Conservation (phyloP, 1,140 invertebrate species). For the Acyrthosiphon pisum region DNA sequence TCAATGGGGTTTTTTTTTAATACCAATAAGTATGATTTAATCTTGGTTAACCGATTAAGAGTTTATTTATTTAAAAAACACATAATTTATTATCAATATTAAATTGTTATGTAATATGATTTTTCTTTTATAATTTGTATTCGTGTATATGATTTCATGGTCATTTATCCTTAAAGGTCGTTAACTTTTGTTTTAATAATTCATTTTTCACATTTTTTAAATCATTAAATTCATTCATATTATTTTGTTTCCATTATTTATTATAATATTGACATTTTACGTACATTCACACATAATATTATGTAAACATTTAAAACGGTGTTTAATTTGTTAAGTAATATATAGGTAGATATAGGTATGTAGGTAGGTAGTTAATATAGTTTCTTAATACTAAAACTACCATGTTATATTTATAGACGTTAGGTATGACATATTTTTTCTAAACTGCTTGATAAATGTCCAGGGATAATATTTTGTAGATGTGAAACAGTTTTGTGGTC, state of each 20-base stretch:
- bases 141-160: neutral
- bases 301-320: neutral
- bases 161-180: neutral
- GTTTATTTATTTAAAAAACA: neutral
- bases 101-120: neutral
- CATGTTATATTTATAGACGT: neutral
- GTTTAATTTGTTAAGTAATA: neutral
- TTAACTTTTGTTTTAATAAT: constrained; percentile 15
- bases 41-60: neutral
- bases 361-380: too few species aligned
- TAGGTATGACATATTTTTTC: neutral
- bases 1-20: neutral
- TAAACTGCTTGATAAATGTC: neutral
- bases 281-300: neutral
- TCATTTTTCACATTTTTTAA: neutral
- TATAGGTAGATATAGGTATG: too few species aligned
- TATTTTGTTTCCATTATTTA: neutral
- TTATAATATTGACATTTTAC: neutral
- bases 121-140: neutral
- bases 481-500: neutral
- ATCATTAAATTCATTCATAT: neutral
- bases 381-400: neutral
- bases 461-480: neutral
- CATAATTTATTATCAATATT: neutral
- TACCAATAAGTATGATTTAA: neutral